Base-by-base conservation (phyloP, 2,797 vertebrate species). In the Eremophila alpestris region DNA sequence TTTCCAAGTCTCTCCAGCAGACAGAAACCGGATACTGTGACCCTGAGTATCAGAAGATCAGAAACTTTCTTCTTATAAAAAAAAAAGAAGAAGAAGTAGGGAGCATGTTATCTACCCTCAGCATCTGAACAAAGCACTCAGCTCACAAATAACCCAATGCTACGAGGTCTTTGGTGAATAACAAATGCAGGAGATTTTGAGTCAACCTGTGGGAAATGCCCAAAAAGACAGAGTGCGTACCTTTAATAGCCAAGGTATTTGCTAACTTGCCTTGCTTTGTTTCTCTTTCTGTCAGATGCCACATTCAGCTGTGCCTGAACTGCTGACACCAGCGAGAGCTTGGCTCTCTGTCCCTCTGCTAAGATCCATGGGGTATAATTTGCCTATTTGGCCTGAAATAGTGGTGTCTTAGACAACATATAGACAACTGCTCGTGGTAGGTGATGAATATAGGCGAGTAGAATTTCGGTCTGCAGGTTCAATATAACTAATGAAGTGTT, bases 401-500 rank as follows among this genome's bases (percentile, higher is more conserved):
- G 81, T 88, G 90, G 89, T 88, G 64, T 87, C 68, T 93, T 95
- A 93, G 92, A 94, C 77, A 87, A 62, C 59, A 84, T 93, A 96
- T 90, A 96, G 96, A 97, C 96, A 96, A 96, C 76, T 76, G 73
- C 73, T 85, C 9, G 0, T 78, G 40, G 85, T 89, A 89, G 71
- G 64, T 97, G 94, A 97, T 96, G 92, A 96, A 96, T 97, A 94
- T 48, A 94, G 93, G 87, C 2, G 0, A 87, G 94, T 75, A 80
- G 87, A 97, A 97, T 96, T 97, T 96, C 13, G 3, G 93, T 63
- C 92, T 94, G 73, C 70, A 95, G 60, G 90, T 97, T 97, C 97
- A 87, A 97, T 97, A 96, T 94, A 97, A 96, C 95, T 97, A 97
- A 97, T 96, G 94, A 96, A 97, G 92, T 96, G 96, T 95, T 96